Evolutionary conservation across 2,797 vertebrate species (phyloP).

Genomic region (Micropoecilia bifurca): DNA sequence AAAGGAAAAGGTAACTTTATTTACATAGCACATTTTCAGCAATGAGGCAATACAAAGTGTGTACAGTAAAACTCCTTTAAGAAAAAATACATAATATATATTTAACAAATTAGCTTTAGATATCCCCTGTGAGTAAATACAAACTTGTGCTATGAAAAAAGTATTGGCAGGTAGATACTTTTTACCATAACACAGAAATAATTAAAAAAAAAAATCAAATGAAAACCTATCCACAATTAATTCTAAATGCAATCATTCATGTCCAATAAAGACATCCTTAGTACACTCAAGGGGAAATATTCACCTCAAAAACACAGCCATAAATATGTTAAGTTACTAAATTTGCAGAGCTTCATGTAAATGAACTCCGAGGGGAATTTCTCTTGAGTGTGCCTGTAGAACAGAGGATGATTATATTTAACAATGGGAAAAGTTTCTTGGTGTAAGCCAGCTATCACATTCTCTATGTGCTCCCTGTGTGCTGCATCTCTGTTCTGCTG

Average conservation of each 20-base stretch:
- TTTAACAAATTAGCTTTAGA: too few species aligned
- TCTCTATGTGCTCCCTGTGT: slow-evolving; percentile 40
- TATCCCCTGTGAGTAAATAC: neutral
- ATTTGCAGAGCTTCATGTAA: slow-evolving; percentile 75
- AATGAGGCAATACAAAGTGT: neutral
- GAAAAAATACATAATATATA: too few species aligned
- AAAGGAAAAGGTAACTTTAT: too few species aligned
- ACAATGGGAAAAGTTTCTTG: slow-evolving; percentile 71
- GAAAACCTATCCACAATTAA: neutral
- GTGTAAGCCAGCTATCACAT: slow-evolving; percentile 51
- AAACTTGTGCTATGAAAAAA: neutral
- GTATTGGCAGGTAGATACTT: neutral
- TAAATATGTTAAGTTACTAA: slow-evolving; percentile 63
- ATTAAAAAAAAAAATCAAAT: neutral
- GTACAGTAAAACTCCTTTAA: neutral
- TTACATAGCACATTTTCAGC: too few species aligned
- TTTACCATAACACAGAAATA: neutral
- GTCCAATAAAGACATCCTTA: slow-evolving; percentile 43
- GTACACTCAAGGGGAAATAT: slow-evolving; percentile 38
- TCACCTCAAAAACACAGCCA: slow-evolving; percentile 55
- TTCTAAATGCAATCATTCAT: slow-evolving; percentile 44
- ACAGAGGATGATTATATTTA: slow-evolving; percentile 83
- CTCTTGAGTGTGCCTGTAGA: slow-evolving; percentile 62
- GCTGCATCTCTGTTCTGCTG: slow-evolving; percentile 61
- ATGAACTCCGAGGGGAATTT: slow-evolving; percentile 70